Conservation (phyloP, 2,797 vertebrate genomes). For the Acrocephalus scirpaceus region DNA sequence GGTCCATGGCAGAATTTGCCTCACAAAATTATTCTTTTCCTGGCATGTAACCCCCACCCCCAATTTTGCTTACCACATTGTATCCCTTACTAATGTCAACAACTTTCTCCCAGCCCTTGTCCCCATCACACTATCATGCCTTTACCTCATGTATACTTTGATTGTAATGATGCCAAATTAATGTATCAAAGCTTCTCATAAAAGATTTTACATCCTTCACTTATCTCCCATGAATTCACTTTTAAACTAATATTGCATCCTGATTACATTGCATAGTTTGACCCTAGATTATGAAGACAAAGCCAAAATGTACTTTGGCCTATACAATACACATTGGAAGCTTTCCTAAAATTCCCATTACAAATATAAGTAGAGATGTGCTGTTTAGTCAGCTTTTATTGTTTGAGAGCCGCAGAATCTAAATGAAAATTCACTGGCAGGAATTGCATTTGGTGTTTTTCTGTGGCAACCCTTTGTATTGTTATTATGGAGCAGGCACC, state of each 20-base stretch:
- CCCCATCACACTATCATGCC: background rate
- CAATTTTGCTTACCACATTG: background rate
- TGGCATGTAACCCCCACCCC: accelerated
- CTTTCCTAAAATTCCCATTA: background rate
- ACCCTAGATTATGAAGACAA: background rate
- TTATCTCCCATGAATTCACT: background rate
- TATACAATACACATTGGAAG: background rate
- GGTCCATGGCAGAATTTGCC: background rate
- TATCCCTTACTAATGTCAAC: background rate
- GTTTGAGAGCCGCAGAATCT: background rate
- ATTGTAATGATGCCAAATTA: background rate
- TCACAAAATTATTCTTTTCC: background rate
- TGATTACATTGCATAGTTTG: background rate
- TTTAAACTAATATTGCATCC: background rate
- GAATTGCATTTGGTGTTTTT: background rate
- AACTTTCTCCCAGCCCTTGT: background rate
- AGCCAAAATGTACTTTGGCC: background rate
- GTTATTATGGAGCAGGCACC: background rate
- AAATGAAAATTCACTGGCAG: background rate
- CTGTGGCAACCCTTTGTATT: background rate
- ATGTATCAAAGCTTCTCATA: background rate
- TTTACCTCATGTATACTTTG: background rate
- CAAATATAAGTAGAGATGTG: background rate
- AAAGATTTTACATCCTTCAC: background rate
- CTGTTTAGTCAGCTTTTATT: background rate